Base-by-base conservation (phyloP, 2,113 vertebrate species). In the Cairina moschata region DNA sequence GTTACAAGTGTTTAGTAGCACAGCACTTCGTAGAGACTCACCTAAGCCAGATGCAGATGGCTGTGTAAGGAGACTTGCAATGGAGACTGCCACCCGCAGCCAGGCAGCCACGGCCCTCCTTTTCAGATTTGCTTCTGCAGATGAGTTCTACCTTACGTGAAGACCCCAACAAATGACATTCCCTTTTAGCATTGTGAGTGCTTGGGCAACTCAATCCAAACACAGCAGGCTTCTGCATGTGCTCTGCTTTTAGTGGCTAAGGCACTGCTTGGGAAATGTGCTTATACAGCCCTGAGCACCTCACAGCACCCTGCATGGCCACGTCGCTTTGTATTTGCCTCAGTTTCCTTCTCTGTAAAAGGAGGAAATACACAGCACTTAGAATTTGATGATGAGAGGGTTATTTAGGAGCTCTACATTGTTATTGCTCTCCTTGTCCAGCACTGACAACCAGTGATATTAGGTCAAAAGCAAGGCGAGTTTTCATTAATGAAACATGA, bases 401-500 rank as follows among this genome's bases (percentile, higher is more conserved):
- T 78, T 22, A 90, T 90, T 84, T 79, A 88, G 62, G 31, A 89
- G 54, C 34, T 46, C 46, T 42, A 54, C 7, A 4, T 86, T 68
- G 40, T 58, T 67, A 50, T 82, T 71, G 56, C 52, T 82, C 26
- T 76, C 81, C 87, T 88, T 0, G 0, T 69, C 83, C 73, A 21
- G 7, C 83, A 84, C 86, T 18, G 8, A 85, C 87, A 86, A 86
- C 42, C 25, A 73, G 60, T 14, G 11, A 68, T 84, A 86, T 34
- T 59, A 92, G 91, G 95, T 91, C 86, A 96, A 94, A 96, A 87
- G 81, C 74, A 76, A 86, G 96, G 91, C 86, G 95, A 93, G 81
- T 94, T 95, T 93, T 89, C 83, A 91, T 93, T 94, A 91, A 84
- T 73, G 93, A 92, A 96, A 95, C 88, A 88, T 87, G 92, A 96